Base-by-base conservation (phyloP, 2,797 vertebrate species). In the Sebastes diaconus region DNA sequence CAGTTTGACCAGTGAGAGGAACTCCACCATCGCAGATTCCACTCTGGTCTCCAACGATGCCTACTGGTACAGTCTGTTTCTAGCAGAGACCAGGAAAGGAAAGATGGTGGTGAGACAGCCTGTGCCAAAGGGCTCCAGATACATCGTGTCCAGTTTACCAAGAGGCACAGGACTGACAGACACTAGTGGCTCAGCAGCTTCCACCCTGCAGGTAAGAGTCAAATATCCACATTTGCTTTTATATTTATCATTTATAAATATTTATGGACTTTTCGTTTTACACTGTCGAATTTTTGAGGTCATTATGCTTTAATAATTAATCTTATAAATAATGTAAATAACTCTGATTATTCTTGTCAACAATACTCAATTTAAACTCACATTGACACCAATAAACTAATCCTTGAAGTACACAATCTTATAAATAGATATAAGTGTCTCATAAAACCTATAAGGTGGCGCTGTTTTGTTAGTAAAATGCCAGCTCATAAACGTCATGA, bases 161-260 rank as follows among this genome's bases (percentile, higher is more conserved):
- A 24, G 24, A 24, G 24, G 24, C 24, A 24, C 24, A 24, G 24
- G 24, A 24, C 24, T 24, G 24, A 24, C 24, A 24, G 24, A 24
- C 24, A 24, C 24, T 24, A 24, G 24, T 24, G 24, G 24, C 50
- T 93, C 91, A 16, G 90, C 91, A 59, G 77, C 90, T 0, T 92
- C 92, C 0, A 77, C 90, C 11, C 25, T 27, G 25, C 25, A 27
- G 25, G 25, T 27, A 27, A 4, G 25, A 27, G 4, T 58, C 24
- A 0, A 29, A 25, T 27, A 2, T 22, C 2, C 11, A 22, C 25
- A 12, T 50, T 10, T 25, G 2, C 0, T 34, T 60, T 2, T 6
- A 3, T 6, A n/a, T 29, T 14, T 1, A n/a, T 5, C 2, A 55
- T 24, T 7, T 0, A 63, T 50, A 5, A 50, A 50, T 61, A 10